A percentile compares a stretch with the other conserved stretches of the same genome.
These are phyloP conservation scores for Alces alces DNA, from an alignment of 2,113 vertebrate genomes.

Conservation along the genomic window DNA sequence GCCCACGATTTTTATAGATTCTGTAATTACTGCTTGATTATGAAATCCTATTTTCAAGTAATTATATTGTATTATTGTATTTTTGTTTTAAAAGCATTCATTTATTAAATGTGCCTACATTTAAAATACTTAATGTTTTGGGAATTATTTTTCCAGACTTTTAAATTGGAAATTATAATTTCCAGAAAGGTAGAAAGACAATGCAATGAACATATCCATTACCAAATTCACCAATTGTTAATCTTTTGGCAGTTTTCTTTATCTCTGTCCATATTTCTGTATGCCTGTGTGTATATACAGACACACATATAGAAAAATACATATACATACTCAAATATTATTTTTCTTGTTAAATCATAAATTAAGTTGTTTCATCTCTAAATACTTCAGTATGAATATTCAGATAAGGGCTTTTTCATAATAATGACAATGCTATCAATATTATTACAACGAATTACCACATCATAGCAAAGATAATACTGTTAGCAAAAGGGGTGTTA, in stretches of 20 bases:
- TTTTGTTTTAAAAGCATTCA: background rate
- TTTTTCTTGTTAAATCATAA: background rate
- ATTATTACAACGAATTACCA: background rate
- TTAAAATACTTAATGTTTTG: background rate
- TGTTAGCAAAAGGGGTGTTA: background rate
- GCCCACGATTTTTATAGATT: background rate
- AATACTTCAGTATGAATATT: background rate
- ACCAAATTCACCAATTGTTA: background rate
- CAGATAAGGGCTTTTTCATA: background rate
- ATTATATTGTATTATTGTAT: background rate
- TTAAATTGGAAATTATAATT: background rate
- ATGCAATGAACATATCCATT: background rate
- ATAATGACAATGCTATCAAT: background rate
- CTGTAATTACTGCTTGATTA: background rate
- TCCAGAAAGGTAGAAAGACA: background rate
- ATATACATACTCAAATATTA: background rate
- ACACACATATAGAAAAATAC: background rate
- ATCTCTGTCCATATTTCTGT: background rate
- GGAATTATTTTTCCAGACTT: background rate
- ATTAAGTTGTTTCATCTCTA: background rate
- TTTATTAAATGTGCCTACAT: background rate
- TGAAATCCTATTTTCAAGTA: background rate
- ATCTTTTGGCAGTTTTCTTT: background rate
- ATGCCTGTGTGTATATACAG: background rate
- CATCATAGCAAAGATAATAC: background rate